Evolutionary conservation across 2,113 vertebrate species (phyloP).

Genomic region (Phaethornis superciliosus): DNA sequence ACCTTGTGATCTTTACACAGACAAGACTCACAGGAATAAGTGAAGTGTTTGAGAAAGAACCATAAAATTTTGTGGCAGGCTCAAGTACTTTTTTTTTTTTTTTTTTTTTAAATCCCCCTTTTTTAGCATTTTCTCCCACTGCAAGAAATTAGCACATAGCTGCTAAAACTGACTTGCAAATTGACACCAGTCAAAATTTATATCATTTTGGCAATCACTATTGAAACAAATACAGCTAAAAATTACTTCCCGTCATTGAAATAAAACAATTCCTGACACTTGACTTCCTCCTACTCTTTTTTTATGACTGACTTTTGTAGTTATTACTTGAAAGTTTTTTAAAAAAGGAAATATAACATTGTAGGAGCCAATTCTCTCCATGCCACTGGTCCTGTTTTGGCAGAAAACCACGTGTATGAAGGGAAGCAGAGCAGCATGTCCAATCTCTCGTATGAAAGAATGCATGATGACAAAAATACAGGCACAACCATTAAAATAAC

Average conservation of each 20-base stretch:
- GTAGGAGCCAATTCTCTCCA: not conserved
- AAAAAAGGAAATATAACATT: not conserved
- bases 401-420: not conserved
- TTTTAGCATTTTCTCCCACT: not conserved
- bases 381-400: not conserved
- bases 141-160: not conserved
- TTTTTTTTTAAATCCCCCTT: not conserved
- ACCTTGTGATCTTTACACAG: not conserved
- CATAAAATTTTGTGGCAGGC: not conserved
- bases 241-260: slow-evolving; percentile 21
- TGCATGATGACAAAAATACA: not conserved
- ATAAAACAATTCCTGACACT: slow-evolving; percentile 31
- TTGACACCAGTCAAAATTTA: slow-evolving; percentile 21
- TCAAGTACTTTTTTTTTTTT: not conserved
- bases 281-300: not conserved
- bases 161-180: not conserved
- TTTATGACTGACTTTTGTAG: not conserved
- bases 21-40: not conserved
- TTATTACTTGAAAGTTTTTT: not conserved
- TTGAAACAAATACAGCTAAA: slow-evolving; percentile 7
- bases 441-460: not conserved
- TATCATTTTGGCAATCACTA: not conserved
- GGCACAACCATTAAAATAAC: not conserved
- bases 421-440: not conserved
- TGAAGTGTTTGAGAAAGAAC: not conserved